phyloP scores from a whole-genome alignment of 2,113 vertebrate genomes.

The Prunella himalayana region DNA sequence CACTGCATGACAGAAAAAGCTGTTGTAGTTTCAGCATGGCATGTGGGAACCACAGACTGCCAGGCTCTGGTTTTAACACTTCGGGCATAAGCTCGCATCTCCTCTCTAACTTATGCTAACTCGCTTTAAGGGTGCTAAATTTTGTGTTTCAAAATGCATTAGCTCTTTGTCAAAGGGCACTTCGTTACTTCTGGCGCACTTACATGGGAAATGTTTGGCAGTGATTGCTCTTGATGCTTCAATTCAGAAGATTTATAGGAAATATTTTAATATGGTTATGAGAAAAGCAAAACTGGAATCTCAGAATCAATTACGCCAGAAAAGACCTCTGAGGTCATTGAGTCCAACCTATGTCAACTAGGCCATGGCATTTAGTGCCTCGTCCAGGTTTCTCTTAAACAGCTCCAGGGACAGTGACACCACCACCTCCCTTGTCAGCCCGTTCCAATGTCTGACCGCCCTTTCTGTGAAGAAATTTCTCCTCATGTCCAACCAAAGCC shows the following conservation, averaged over 20 bases:
- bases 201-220: neutral
- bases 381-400: neutral
- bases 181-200: neutral
- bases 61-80: neutral
- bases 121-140: neutral
- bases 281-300: neutral
- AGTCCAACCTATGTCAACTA: neutral
- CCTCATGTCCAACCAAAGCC: neutral
- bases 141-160: neutral
- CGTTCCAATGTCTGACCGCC: fast-evolving
- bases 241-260: neutral
- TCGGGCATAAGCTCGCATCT: neutral
- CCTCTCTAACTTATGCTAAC: neutral
- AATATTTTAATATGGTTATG: fast-evolving
- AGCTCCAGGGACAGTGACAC: fast-evolving
- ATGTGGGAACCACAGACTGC: slow-evolving; percentile 4
- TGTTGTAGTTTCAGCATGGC: neutral
- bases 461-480: neutral
- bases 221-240: neutral
- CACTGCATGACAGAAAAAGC: neutral
- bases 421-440: neutral
- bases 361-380: neutral
- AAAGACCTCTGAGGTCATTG: neutral
- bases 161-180: slow-evolving; percentile 41
- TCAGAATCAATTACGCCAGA: neutral